Conservation (phyloP, 2,888 invertebrate species). For the Bhutanitis thaidina region DNA sequence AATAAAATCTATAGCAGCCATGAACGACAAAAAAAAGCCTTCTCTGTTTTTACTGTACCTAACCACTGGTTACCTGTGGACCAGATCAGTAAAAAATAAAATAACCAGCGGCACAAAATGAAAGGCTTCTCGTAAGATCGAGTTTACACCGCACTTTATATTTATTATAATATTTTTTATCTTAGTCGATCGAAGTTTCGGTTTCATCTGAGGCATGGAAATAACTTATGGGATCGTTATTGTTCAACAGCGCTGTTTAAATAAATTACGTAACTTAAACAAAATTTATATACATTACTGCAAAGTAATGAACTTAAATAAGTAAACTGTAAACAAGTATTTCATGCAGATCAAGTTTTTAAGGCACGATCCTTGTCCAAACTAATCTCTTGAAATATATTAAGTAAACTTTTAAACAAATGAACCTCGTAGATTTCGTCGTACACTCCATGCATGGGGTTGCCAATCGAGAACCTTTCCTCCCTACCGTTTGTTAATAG, state of each 20-base stretch:
- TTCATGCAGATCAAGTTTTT: no score
- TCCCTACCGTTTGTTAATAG: no score
- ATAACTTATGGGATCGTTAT: conserved; percentile 12
- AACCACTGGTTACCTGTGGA: conserved; percentile 26
- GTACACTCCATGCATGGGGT: no score
- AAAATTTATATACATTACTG: no score
- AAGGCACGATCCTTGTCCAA: no score
- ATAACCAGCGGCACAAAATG: conserved; percentile 48
- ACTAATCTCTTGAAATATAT: no score
- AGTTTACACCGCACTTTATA: conserved; percentile 33
- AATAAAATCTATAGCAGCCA: background rate
- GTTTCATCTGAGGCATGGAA: conserved; percentile 14
- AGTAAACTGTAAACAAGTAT: no score
- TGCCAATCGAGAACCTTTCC: no score
- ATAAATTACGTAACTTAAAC: background rate
- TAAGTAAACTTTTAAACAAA: no score
- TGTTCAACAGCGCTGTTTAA: background rate
- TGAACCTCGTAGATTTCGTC: no score
- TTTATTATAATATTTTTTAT: conserved; percentile 28
- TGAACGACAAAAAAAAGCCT: conserved; percentile 13
- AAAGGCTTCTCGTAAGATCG: conserved; percentile 43
- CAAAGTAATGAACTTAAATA: no score
- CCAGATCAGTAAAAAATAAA: conserved; percentile 46
- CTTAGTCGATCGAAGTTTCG: conserved; percentile 18
- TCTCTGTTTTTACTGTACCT: conserved; percentile 30